Conservation (phyloP, 1,140 invertebrate species). For the Eupristina koningsbergeri region DNA sequence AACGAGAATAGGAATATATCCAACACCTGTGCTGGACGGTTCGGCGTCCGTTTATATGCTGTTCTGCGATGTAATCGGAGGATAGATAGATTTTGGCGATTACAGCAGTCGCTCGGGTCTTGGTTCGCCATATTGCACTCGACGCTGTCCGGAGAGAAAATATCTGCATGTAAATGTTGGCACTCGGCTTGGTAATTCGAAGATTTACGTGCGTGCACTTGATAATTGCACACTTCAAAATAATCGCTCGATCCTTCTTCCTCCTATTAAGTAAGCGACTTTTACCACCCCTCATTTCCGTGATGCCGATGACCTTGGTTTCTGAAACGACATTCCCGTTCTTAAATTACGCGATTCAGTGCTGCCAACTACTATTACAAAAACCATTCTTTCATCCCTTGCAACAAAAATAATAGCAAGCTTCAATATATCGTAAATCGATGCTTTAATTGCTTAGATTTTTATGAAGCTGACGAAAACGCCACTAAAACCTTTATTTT, state of each 20-base stretch:
- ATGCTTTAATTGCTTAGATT: too few species aligned
- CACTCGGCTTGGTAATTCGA: conserved; percentile 39
- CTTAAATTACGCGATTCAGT: too few species aligned
- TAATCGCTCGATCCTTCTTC: conserved; percentile 27
- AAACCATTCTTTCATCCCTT: too few species aligned
- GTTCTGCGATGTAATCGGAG: background rate
- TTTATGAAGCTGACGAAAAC: too few species aligned
- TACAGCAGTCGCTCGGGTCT: background rate
- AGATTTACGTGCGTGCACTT: conserved; percentile 28
- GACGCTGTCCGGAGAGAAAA: too few species aligned
- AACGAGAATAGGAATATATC: background rate
- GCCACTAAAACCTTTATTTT: too few species aligned
- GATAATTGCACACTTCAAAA: conserved; percentile 41
- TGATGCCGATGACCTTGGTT: too few species aligned
- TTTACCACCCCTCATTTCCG: too few species aligned
- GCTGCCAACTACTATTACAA: too few species aligned
- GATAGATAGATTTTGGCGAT: background rate
- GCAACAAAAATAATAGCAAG: too few species aligned
- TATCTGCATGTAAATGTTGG: conserved; percentile 38
- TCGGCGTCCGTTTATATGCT: background rate
- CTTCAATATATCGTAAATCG: too few species aligned
- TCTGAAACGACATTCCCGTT: too few species aligned
- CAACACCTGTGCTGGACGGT: conserved; percentile 22
- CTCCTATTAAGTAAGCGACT: background rate
- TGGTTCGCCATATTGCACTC: conserved; percentile 47